Conservation (phyloP, 1,140 invertebrate genomes). For the Drosophila guanche region DNA sequence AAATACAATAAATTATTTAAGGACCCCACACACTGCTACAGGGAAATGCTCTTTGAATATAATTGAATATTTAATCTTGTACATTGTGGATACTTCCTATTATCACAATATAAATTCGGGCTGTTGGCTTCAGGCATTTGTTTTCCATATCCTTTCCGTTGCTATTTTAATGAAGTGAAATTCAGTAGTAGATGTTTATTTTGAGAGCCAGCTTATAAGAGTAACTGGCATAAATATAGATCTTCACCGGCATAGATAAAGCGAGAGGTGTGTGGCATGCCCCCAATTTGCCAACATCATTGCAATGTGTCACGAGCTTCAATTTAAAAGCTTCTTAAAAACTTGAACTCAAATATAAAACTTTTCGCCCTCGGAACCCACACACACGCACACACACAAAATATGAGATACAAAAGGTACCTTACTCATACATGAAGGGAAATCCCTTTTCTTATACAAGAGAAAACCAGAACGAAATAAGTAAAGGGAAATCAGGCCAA, state of each 20-base stretch:
- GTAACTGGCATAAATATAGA: conserved; percentile 38
- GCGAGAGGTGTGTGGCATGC: conserved; percentile 2
- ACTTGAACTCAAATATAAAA: conserved; percentile 34
- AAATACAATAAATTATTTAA: conserved; percentile 63
- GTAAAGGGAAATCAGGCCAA: conserved; percentile 53
- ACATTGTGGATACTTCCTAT: conserved; percentile 13
- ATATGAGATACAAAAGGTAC: conserved; percentile 43
- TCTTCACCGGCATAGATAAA: background rate
- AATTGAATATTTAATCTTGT: conserved; percentile 73
- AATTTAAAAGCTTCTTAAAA: conserved; percentile 61
- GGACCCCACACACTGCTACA: conserved; percentile 9
- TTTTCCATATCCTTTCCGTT: conserved; percentile 37
- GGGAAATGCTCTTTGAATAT: conserved; percentile 33
- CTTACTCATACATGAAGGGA: background rate
- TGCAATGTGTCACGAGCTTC: conserved; percentile 35
- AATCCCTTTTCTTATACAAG: background rate
- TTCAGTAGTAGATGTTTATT: conserved; percentile 19
- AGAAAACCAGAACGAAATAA: conserved; percentile 4
- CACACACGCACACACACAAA: conserved; percentile 4
- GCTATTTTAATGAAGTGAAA: conserved; percentile 51
- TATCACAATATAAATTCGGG: conserved; percentile 40
- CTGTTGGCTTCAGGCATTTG: conserved; percentile 20
- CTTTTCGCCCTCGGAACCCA: background rate
- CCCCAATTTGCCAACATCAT: conserved; percentile 27
- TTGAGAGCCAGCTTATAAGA: conserved; percentile 14